Conservation (phyloP, 2,113 vertebrate genomes). For the Peromyscus polionotus region DNA sequence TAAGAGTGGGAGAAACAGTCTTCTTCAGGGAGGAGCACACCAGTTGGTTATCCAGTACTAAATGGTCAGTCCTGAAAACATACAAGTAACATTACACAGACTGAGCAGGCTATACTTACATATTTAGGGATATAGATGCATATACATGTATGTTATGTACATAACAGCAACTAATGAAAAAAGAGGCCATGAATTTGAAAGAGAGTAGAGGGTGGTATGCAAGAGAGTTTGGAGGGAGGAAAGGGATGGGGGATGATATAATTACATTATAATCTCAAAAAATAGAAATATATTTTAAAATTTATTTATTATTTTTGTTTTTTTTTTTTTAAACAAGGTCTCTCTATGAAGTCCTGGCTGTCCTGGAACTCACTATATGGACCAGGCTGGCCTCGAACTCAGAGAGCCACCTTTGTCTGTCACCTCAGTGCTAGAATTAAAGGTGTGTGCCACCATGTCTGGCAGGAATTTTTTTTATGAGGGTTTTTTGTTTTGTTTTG, state of each 20-base stretch:
- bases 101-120: background rate
- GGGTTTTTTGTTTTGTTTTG: background rate
- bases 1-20: background rate
- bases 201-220: background rate
- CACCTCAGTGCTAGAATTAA: background rate
- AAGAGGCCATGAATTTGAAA: background rate
- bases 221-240: background rate
- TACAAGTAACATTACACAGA: background rate
- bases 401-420: background rate
- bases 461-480: background rate
- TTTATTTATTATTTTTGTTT: background rate
- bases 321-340: background rate
- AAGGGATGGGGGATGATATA: background rate
- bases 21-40: background rate
- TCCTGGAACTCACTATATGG: background rate
- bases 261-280: background rate
- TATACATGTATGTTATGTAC: too few species aligned
- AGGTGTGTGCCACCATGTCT: background rate
- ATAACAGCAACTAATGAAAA: background rate
- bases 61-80: background rate
- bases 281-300: background rate
- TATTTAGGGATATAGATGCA: background rate
- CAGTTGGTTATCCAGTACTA: background rate
- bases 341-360: background rate
- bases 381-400: background rate